phyloP scores from a whole-genome alignment of 2,888 invertebrate genomes.

The Meghimatium bilineatum region DNA sequence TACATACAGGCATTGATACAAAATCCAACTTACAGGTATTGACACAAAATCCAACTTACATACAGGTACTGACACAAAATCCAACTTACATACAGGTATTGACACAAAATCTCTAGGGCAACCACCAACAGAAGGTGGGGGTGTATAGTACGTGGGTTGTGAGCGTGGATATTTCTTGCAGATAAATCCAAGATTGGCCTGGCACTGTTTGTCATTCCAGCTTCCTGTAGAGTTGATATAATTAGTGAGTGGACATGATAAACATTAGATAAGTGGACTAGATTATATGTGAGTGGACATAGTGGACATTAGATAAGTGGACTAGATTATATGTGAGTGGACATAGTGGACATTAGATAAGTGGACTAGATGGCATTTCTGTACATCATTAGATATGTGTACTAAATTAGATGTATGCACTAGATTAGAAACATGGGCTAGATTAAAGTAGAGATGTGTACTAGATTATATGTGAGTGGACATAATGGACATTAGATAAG shows the following conservation, averaged over 20 bases:
- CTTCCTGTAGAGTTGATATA: conserved; percentile 54
- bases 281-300: no score
- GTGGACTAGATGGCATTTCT: no score
- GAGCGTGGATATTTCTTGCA: conserved; percentile 57
- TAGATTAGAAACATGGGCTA: neutral
- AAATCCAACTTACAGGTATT: no score
- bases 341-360: no score
- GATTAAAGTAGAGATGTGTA: neutral
- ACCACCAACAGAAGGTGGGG: conserved; percentile 30
- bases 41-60: no score
- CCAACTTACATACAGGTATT: conserved; percentile 51
- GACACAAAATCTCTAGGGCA: conserved; percentile 44
- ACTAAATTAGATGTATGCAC: neutral
- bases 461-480: neutral
- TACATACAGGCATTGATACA: no score
- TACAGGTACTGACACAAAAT: no score
- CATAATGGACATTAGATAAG: no score
- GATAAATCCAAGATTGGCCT: conserved; percentile 53
- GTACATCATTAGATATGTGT: neutral
- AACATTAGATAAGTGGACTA: no score
- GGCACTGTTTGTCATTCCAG: conserved; percentile 61
- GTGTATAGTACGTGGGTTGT: neutral
- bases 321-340: neutral
- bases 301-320: no score
- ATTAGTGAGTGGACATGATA: no score